Evolutionary conservation across 2,113 vertebrate species (phyloP), one percentile per base, ranked within the genome.

Genomic region (Hemicordylus capensis): DNA sequence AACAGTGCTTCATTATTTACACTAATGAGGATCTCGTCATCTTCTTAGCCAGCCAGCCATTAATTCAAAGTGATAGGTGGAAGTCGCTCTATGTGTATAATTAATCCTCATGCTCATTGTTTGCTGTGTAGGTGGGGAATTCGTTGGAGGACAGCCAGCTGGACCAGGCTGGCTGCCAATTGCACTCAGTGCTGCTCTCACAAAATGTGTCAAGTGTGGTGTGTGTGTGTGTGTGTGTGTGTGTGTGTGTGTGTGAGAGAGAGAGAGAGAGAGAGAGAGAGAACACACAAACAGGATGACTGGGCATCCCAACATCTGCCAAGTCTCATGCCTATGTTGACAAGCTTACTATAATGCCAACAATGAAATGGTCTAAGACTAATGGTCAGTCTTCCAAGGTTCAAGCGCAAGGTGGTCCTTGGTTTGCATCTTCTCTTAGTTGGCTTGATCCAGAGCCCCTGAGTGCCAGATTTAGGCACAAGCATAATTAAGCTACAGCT

Each of bases 1-100:
- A 69, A 17, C 72, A 72, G 48, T 51, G 51, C 87, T 19, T 5
- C 39, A 8, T 63, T 91, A 82, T 89, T 91, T 92, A 56, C 85
- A 64, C 1, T 59, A 83, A 84, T 26, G 80, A 80, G 20, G 28
- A 66, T 31, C 24, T 39, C 78, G 28, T 87, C 86, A 0, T 86
- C 56, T 88, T 77, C 37, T 80, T 86, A 82, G 42, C 64, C 39
- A 69, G 34, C 20, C 80, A 22, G 17, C 83, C 63, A 6, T 85
- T 89, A 70, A 70, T 85, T 88, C 31, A 63, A 66, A 74, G 34
- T 1, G 0, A 44, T 39, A 61, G 70, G 69, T 86, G 51, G 4
- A 75, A 79, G 46, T 81, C 89, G 0, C 17, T 14, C 28, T 2
- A 2, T 1, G 0, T 1, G 46, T 44, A 46, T 12, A 72, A 51